phyloP scores from a whole-genome alignment of 2,113 vertebrate genomes.

The Excalfactoria chinensis region DNA sequence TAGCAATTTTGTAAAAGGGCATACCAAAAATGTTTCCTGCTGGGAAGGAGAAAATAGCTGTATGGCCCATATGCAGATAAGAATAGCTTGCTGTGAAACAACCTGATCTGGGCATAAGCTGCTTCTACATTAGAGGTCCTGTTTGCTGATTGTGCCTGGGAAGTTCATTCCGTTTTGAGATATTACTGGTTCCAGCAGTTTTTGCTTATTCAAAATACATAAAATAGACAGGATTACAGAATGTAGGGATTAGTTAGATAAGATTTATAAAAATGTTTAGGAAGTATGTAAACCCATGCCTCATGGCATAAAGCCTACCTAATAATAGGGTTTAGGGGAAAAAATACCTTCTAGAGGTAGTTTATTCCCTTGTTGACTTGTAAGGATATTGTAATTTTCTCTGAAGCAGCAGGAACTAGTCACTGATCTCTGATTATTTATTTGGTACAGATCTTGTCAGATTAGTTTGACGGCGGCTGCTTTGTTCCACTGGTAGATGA shows the following conservation, averaged over 20 bases:
- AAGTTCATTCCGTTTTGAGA: conserved; percentile 37
- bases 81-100: neutral
- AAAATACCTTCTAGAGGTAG: conserved; percentile 52
- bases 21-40: neutral
- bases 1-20: neutral
- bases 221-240: conserved; percentile 66
- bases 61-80: neutral
- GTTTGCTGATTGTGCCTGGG: neutral
- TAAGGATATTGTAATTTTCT: neutral
- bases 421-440: neutral
- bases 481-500: neutral
- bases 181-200: neutral
- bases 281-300: conserved; percentile 50
- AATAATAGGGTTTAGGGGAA: conserved; percentile 62
- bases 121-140: neutral
- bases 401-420: neutral
- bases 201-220: conserved; percentile 22
- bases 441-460: neutral
- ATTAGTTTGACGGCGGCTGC: neutral
- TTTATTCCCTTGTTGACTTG: conserved; percentile 38
- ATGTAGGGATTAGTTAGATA: conserved; percentile 68
- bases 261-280: conserved; percentile 56
- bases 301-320: conserved; percentile 51
- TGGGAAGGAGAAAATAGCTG: neutral
- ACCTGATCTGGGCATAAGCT: neutral